Evolutionary conservation across 2,888 invertebrate species (phyloP).

Genomic region (Fabriciana adippe): DNA sequence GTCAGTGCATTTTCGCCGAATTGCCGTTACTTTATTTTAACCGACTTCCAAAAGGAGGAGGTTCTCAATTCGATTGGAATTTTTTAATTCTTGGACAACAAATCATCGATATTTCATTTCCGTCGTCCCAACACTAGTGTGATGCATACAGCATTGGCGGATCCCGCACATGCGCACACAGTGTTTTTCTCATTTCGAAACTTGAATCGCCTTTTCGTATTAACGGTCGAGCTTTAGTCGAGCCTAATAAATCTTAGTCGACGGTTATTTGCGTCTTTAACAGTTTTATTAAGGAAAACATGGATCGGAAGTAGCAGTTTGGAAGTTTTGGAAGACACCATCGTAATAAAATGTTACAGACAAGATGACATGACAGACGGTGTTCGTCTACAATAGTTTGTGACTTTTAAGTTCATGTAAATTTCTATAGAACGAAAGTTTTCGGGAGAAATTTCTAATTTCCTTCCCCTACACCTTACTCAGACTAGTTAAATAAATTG

Average conservation of each 20-base stretch:
- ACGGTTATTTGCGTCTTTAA: slow-evolving; percentile 49
- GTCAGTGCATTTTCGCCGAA: neutral
- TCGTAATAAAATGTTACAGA: slow-evolving; percentile 1
- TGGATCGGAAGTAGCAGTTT: slow-evolving; percentile 40
- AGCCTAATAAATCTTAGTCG: slow-evolving; percentile 60
- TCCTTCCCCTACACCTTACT: too few species aligned
- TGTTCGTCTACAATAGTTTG: too few species aligned
- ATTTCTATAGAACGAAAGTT: too few species aligned
- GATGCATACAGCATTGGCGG: slow-evolving; percentile 59
- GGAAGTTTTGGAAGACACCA: neutral
- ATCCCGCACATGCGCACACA: slow-evolving; percentile 61
- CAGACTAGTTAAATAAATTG: too few species aligned
- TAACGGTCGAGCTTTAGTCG: slow-evolving; percentile 44
- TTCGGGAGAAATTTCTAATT: too few species aligned
- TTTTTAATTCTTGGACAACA: slow-evolving; percentile 43
- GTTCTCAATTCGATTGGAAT: too few species aligned
- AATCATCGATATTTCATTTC: slow-evolving; percentile 44
- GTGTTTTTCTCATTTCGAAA: slow-evolving; percentile 65
- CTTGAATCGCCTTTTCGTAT: slow-evolving; percentile 58
- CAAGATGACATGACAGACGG: neutral
- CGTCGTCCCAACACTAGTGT: slow-evolving; percentile 47
- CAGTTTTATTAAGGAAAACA: slow-evolving; percentile 55
- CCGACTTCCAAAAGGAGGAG: too few species aligned
- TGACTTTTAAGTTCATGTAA: neutral
- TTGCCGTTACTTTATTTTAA: too few species aligned